Conservation (phyloP, 2,888 invertebrate genomes). For the Pilophorus perplexus region DNA sequence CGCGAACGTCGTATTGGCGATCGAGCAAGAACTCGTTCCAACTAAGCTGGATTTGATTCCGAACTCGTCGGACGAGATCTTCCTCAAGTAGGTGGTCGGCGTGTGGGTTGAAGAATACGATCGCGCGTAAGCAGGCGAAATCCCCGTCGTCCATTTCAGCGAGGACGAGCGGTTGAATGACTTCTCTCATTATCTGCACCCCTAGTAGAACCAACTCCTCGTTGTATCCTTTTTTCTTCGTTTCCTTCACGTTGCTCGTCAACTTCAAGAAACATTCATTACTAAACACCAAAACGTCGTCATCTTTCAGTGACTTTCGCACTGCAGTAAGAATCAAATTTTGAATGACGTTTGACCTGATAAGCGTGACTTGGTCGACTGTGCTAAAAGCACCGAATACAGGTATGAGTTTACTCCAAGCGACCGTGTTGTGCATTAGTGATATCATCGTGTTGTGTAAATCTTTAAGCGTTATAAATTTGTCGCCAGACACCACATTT, state of each 20-base stretch:
- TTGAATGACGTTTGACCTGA: conserved; percentile 94
- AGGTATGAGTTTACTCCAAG: conserved; percentile 98
- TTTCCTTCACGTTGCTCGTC: neutral
- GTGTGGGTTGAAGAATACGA: conserved; percentile 98
- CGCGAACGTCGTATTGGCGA: conserved; percentile 88
- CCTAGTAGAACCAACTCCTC: neutral
- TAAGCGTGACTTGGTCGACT: conserved; percentile 88
- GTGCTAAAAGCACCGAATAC: conserved; percentile 91
- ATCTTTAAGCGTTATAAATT: conserved; percentile 90
- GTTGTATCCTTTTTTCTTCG: neutral
- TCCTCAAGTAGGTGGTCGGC: conserved; percentile 85
- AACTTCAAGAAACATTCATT: conserved; percentile 8
- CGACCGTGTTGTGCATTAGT: conserved; percentile 89
- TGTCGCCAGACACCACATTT: conserved; percentile 73
- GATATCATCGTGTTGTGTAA: conserved; percentile 98
- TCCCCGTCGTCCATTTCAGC: conserved; percentile 96
- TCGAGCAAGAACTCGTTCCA: conserved; percentile 95
- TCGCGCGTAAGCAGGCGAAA: conserved; percentile 95
- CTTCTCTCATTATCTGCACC: conserved; percentile 76
- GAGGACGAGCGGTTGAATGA: conserved; percentile 89
- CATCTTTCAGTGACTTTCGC: conserved; percentile 84
- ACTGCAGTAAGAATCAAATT: conserved; percentile 91
- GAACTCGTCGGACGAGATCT: conserved; percentile 75
- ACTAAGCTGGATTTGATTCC: conserved; percentile 90
- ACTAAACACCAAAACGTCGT: conserved; percentile 80